phyloP scores from a whole-genome alignment of 2,888 invertebrate species.

The Ophion slaviceki region DNA sequence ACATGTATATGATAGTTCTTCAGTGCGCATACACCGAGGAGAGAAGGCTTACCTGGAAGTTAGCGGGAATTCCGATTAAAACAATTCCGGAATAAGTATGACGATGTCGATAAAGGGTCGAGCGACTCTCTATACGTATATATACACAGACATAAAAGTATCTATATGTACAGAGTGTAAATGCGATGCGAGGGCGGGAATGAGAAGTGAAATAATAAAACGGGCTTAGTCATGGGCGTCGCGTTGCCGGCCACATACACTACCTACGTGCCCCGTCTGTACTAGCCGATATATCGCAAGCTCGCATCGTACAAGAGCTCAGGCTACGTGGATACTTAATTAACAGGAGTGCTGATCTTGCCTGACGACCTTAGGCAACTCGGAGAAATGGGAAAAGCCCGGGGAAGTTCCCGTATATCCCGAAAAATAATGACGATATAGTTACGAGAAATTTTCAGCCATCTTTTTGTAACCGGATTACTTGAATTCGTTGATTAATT shows the following conservation, averaged over 20 bases:
- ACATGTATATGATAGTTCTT: constrained; percentile 14
- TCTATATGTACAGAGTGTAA: constrained; percentile 39
- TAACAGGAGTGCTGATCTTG: constrained; percentile 51
- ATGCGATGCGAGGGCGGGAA: constrained; percentile 60
- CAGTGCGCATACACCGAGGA: constrained; percentile 17
- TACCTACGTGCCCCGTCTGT: constrained; percentile 1
- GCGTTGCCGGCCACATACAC: constrained; percentile 47
- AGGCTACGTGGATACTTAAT: constrained; percentile 32
- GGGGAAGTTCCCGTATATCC: constrained; percentile 6
- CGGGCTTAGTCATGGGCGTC: constrained; percentile 74
- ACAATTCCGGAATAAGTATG: constrained; percentile 68
- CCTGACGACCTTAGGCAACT: constrained; percentile 35
- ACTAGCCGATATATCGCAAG: constrained; percentile 26
- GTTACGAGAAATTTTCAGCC: background rate
- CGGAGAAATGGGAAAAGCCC: constrained; percentile 20
- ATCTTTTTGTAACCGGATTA: background rate
- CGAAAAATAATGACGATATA: constrained; percentile 12
- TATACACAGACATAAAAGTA: constrained; percentile 16
- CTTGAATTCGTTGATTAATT: too few species aligned
- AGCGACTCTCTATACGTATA: constrained; percentile 13
- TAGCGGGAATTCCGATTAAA: constrained; percentile 73
- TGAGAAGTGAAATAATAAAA: constrained; percentile 69
- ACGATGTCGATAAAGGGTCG: constrained; percentile 54
- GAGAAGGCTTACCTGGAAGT: constrained; percentile 67
- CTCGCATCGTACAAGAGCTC: constrained; percentile 1